Evolutionary conservation across 2,113 vertebrate genomes (phyloP).

Genomic region (Balaenoptera acutorostrata): DNA sequence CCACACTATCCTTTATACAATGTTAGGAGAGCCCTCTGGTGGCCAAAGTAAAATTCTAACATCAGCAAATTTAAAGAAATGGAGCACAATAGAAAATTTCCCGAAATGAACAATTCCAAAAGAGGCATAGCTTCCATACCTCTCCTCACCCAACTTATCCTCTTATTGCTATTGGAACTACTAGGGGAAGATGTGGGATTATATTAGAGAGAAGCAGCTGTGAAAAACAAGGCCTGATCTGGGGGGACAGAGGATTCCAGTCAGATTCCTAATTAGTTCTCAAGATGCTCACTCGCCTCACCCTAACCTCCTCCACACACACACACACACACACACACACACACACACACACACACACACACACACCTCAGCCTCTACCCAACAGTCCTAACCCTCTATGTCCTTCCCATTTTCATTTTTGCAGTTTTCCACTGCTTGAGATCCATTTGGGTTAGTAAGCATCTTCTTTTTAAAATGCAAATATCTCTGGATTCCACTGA

Average conservation of each 20-base stretch:
- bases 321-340: background rate
- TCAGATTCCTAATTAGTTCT: background rate
- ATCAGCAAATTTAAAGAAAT: background rate
- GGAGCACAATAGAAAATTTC: background rate
- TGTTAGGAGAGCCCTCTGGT: conserved; percentile 63
- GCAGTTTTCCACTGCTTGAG: background rate
- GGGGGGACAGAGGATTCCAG: background rate
- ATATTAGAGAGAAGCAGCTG: background rate
- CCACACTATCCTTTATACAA: background rate
- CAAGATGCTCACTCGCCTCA: background rate
- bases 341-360: background rate
- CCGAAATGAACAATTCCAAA: background rate
- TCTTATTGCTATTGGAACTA: background rate
- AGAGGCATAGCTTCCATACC: background rate
- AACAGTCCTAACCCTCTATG: background rate
- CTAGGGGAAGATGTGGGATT: background rate
- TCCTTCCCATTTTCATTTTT: background rate
- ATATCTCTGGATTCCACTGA: background rate
- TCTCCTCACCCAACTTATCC: background rate
- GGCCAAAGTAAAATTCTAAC: conserved; percentile 42
- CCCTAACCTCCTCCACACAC: background rate
- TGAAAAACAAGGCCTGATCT: background rate
- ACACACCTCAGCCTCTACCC: background rate
- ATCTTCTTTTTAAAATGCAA: background rate
- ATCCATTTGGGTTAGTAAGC: background rate